A percentile compares a stretch with the other conserved stretches of the same genome.
Conservation (phyloP, 2,113 vertebrate species). For the Burhinus bistriatus region DNA sequence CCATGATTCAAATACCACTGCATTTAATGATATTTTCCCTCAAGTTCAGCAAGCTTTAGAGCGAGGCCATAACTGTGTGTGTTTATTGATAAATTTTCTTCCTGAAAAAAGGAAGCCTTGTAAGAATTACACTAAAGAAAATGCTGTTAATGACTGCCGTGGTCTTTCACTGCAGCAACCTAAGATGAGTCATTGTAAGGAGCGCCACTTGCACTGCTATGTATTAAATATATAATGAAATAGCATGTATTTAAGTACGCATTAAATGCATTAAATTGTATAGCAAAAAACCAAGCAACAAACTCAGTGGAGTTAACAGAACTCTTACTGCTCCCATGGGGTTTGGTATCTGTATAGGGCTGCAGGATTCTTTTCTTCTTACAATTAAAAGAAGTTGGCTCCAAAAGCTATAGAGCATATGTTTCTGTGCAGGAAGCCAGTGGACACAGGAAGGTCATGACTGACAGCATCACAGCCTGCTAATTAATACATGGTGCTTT, state of each 20-base stretch:
- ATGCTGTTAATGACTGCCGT: background rate
- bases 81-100: background rate
- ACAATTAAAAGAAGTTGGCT: background rate
- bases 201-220: background rate
- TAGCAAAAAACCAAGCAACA: background rate
- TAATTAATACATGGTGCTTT: background rate
- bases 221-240: background rate
- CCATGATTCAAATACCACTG: background rate
- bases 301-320: background rate
- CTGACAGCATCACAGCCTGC: background rate
- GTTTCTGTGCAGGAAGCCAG: background rate
- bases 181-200: background rate
- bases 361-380: background rate
- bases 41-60: background rate
- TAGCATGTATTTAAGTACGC: background rate
- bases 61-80: background rate
- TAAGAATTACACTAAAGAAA: background rate
- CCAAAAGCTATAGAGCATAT: background rate
- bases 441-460: background rate
- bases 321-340: background rate
- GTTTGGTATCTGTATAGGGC: background rate
- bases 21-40: background rate
- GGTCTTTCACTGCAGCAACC: background rate
- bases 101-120: background rate
- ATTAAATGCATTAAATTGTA: background rate